phyloP scores from a whole-genome alignment of 2,113 vertebrate species.

The Nycticebus coucang region DNA sequence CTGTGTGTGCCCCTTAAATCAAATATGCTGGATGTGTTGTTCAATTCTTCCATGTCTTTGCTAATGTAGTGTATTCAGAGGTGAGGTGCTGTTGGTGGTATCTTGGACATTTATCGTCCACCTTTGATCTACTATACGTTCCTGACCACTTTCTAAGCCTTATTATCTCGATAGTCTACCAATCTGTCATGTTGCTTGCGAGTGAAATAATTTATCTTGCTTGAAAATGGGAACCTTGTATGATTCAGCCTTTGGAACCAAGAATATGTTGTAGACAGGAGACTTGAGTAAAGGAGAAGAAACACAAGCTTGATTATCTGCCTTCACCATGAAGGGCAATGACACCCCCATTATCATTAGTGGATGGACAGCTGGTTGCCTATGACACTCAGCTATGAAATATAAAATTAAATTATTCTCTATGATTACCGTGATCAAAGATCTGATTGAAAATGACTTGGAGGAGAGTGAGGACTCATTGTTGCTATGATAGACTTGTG shows the following conservation, averaged over 20 bases:
- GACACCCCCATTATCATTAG: slow-evolving; percentile 40
- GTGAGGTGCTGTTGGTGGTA: not conserved
- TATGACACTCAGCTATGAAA: slow-evolving; percentile 8
- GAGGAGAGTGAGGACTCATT: not conserved
- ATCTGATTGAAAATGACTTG: slow-evolving; percentile 5
- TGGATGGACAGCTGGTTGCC: not conserved
- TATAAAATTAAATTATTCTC: slow-evolving; percentile 46
- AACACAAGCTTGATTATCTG: slow-evolving; percentile 32
- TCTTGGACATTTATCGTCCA: not conserved
- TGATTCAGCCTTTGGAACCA: not conserved
- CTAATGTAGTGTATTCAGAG: not conserved
- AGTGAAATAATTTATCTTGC: not conserved
- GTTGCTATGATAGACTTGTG: not conserved
- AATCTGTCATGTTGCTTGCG: not conserved
- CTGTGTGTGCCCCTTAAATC: not conserved
- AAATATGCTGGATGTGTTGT: not conserved
- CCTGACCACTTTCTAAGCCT: not conserved
- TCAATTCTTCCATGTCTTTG: not conserved
- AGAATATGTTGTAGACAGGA: not conserved
- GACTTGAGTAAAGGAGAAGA: not conserved
- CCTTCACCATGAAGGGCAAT: not conserved
- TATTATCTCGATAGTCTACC: not conserved
- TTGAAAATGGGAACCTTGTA: not conserved
- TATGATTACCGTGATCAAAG: slow-evolving; percentile 46
- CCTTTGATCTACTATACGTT: not conserved